Evolutionary conservation across 2,888 invertebrate genomes (phyloP).

Genomic region (Hypselothyrea guttata): DNA sequence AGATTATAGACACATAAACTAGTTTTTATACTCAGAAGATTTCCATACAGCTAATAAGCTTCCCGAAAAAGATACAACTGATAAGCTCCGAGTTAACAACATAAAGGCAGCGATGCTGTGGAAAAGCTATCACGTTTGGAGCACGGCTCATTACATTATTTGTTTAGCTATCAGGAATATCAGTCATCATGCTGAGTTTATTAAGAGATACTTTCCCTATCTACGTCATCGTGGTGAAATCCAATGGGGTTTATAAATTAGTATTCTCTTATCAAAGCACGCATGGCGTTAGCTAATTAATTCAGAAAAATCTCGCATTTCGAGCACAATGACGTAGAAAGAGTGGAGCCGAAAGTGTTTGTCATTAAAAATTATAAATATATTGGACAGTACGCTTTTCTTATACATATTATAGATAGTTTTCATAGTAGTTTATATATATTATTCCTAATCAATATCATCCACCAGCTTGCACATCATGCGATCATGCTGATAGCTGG

Average conservation of each 20-base stretch:
- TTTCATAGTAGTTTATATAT: background rate
- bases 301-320: too few species aligned
- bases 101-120: background rate
- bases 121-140: conserved; percentile 1
- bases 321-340: too few species aligned
- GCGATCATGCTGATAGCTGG: conserved; percentile 91
- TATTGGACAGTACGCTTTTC: too few species aligned
- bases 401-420: conserved; percentile 1
- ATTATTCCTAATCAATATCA: conserved; percentile 81
- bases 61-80: background rate
- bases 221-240: conserved; percentile 6
- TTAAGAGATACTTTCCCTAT: too few species aligned
- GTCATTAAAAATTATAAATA: too few species aligned
- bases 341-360: too few species aligned
- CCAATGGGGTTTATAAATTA: background rate
- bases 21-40: background rate
- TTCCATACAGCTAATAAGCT: background rate
- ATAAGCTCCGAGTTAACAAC: conserved; percentile 1
- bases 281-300: background rate
- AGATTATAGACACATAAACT: conserved; percentile 4
- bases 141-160: conserved; percentile 1
- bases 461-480: conserved; percentile 98
- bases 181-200: background rate
- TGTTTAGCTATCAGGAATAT: background rate
- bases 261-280: background rate